phyloP scores from a whole-genome alignment of 2,888 invertebrate species.

The Dryobota labecula region DNA sequence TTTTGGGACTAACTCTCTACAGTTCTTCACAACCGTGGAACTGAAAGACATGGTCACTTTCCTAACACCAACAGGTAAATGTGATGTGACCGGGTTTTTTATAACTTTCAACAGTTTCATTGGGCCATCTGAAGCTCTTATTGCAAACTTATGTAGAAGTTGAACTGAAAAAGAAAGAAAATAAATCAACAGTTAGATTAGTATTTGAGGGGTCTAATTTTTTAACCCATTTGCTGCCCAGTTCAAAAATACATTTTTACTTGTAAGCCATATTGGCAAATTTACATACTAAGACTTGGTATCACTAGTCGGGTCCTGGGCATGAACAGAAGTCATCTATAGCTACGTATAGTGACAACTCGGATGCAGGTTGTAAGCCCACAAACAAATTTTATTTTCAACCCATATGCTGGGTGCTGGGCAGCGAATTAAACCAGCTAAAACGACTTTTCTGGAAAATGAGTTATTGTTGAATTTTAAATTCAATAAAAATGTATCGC shows the following conservation, averaged over 20 bases:
- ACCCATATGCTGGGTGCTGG: too few species aligned
- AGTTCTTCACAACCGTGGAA: conserved; percentile 92
- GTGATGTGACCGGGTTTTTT: conserved; percentile 98
- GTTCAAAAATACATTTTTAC: too few species aligned
- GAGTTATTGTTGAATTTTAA: not conserved
- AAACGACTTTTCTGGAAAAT: not conserved
- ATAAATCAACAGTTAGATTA: not conserved
- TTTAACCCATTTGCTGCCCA: too few species aligned
- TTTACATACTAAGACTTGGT: too few species aligned
- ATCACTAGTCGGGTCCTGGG: too few species aligned
- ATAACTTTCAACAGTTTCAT: conserved; percentile 98
- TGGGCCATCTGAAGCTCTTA: conserved; percentile 97
- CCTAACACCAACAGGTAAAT: conserved; percentile 97
- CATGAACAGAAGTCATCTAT: too few species aligned
- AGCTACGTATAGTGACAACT: too few species aligned
- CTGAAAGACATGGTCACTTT: conserved; percentile 98
- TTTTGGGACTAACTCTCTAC: conserved; percentile 94
- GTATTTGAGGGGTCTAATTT: not conserved
- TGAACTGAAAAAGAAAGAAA: conserved; percentile 93
- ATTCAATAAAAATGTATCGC: not conserved
- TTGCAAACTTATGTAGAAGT: conserved; percentile 97
- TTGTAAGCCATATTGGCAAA: too few species aligned
- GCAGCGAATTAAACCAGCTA: too few species aligned
- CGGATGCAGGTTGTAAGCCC: too few species aligned
- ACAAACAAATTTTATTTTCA: too few species aligned